Conservation (phyloP, 1,140 invertebrate genomes). For the Rhizoglyphus robini region DNA sequence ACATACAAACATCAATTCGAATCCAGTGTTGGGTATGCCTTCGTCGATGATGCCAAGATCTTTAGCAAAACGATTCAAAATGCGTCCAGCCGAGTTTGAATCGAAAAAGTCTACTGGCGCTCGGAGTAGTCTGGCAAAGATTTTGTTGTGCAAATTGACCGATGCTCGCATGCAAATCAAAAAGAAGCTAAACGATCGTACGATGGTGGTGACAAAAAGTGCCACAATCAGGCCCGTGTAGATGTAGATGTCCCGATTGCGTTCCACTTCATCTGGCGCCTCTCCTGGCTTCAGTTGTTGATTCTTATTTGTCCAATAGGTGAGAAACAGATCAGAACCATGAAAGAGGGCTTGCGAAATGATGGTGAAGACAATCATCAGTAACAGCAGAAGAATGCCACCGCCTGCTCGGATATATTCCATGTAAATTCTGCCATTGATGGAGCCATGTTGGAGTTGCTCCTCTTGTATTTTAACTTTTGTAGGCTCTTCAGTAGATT, state of each 20-base stretch:
- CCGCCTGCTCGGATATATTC: no score
- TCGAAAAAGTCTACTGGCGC: slow-evolving; percentile 78
- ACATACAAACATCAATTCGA: slow-evolving; percentile 46
- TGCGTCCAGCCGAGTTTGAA: slow-evolving; percentile 50
- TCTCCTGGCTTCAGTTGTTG: no score
- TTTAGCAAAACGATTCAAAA: slow-evolving; percentile 27
- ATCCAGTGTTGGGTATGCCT: slow-evolving; percentile 62
- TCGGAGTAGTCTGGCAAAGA: slow-evolving; percentile 63
- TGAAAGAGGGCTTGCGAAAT: slow-evolving; percentile 17
- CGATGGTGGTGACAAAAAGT: slow-evolving; percentile 34
- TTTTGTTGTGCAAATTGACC: slow-evolving; percentile 58
- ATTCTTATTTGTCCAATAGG: no score
- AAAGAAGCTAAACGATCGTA: slow-evolving; percentile 55
- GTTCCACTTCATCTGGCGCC: background rate
- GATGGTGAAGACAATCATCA: slow-evolving; percentile 15
- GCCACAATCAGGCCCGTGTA: no score
- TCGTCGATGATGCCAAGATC: no score
- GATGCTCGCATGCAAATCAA: slow-evolving; percentile 61
- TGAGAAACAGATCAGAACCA: slow-evolving; percentile 19
- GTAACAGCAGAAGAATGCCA: background rate
- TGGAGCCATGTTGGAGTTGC: no score
- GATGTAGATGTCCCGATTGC: slow-evolving; percentile 21
- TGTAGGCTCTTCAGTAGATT: slow-evolving; percentile 4
- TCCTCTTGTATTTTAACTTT: slow-evolving; percentile 18
- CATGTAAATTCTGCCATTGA: no score